Conservation (phyloP, 1,140 invertebrate species). For the Capitella teleta region DNA sequence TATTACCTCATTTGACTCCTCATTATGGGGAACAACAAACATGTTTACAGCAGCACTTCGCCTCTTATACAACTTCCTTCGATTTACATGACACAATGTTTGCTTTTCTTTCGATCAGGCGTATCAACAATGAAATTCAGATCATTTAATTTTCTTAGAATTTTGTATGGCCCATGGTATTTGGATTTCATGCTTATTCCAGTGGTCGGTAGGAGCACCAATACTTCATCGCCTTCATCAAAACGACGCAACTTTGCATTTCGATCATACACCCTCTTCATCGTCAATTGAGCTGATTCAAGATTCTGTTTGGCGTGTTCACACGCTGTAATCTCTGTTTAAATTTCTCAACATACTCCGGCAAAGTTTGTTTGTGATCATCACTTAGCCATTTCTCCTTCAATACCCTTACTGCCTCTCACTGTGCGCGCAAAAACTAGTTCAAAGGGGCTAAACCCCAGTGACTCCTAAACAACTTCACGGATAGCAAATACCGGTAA, state of each 20-base stretch:
- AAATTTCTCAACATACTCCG: slow-evolving; percentile 6
- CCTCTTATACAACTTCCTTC: too few species aligned
- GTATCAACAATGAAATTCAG: too few species aligned
- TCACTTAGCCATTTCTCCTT: slow-evolving; percentile 11
- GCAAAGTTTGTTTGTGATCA: not conserved
- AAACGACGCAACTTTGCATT: not conserved
- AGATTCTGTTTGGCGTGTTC: not conserved
- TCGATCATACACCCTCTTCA: slow-evolving; percentile 7
- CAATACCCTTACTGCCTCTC: slow-evolving; percentile 13
- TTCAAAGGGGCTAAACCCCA: slow-evolving; percentile 17
- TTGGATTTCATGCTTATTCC: too few species aligned
- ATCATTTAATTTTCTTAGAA: too few species aligned
- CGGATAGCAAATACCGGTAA: too few species aligned
- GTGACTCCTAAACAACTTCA: too few species aligned
- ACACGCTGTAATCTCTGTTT: slow-evolving; percentile 4
- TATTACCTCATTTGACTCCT: too few species aligned
- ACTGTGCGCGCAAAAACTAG: slow-evolving; percentile 15
- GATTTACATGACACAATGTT: too few species aligned
- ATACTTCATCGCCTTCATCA: slow-evolving; percentile 4
- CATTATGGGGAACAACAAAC: too few species aligned
- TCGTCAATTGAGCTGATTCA: not conserved
- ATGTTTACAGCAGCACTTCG: too few species aligned
- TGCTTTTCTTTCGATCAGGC: too few species aligned
- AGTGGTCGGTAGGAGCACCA: slow-evolving; percentile 1
- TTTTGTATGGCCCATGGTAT: too few species aligned